These are phyloP conservation scores for Pygoscelis antarcticus DNA, from an alignment of 2,113 vertebrate genomes.

Conservation along the genomic window DNA sequence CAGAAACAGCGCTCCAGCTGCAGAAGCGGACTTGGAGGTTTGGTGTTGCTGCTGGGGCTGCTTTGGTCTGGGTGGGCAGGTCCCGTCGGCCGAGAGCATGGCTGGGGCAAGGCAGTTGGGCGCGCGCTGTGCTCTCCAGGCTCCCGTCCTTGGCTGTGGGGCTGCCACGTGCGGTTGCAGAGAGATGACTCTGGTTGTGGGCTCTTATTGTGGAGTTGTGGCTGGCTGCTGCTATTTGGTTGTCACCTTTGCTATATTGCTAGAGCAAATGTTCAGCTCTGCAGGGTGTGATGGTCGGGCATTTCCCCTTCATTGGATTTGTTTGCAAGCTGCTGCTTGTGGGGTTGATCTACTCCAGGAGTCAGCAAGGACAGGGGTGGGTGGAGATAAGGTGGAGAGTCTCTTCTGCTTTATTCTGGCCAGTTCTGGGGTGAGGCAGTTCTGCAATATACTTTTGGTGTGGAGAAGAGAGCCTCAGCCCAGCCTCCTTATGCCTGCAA, in stretches of 20 bases:
- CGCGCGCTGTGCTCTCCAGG: fast-evolving
- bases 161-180: not conserved
- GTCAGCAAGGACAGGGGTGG: not conserved
- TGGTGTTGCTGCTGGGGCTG: not conserved
- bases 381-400: not conserved
- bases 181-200: not conserved
- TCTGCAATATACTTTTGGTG: not conserved
- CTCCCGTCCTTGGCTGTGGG: not conserved
- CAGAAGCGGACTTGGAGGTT: not conserved
- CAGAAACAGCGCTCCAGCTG: not conserved
- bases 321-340: not conserved
- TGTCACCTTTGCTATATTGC: not conserved
- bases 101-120: not conserved
- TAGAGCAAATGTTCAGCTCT: not conserved
- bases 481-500: too few species aligned
- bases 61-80: not conserved
- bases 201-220: fast-evolving
- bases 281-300: fast-evolving
- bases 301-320: fast-evolving
- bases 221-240: not conserved
- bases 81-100: fast-evolving
- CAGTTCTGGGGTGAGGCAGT: not conserved
- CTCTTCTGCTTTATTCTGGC: not conserved
- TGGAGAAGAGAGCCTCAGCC: not conserved
- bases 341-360: not conserved